Base-by-base conservation (phyloP, 2,888 invertebrate genomes). In the Dicranocentrus wangi region DNA sequence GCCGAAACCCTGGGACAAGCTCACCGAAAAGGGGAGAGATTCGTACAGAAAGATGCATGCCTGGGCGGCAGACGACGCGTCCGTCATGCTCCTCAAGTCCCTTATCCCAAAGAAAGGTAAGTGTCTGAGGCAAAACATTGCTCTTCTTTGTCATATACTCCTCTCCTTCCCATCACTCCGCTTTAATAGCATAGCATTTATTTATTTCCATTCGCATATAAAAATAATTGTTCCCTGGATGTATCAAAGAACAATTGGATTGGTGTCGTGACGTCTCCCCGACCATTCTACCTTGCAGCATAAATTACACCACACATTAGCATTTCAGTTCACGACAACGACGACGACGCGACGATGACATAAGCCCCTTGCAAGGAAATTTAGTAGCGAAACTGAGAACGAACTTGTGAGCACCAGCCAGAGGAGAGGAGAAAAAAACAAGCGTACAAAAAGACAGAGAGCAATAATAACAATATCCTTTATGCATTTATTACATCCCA, bases 1-100 rank as follows among this genome's bases (percentile, higher is more conserved):
- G 89, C 99, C 99, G 2, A 98, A 99, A 88, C 98, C 98, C 0
- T 99, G 99, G 98, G 97, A 97, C 88, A 97, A 98, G 97, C 92
- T 99, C 70, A 98, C 98, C 88, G 97, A 98, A 88, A 98, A 98
- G 89, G 99, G 99, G 0, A 92, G 98, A 32, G 99, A 99, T 88
- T 97, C 97, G 0, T 97, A 97, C 89, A 96, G 97, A 85, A 91
- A 97, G 69, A 97, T 97, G 97, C 98, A 98, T 88, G 89, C 97
- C 84, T 99, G 99, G 99, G 91, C 98, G 42, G 95, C 95, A 87
- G 98, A 99, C 99, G 98, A 98, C 89, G 94, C 95, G 88, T 98
- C 99, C 88, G 96, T 99, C 88, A 92, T 97, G 92, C 93, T 98
- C 87, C 93, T 99, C 89, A 99, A 99, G 91, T 96, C 97, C 87